A percentile compares a stretch with the other conserved stretches of the same genome.
Conservation (phyloP, 64 coral and sea anemone genomes). For the Montipora capricornis region DNA sequence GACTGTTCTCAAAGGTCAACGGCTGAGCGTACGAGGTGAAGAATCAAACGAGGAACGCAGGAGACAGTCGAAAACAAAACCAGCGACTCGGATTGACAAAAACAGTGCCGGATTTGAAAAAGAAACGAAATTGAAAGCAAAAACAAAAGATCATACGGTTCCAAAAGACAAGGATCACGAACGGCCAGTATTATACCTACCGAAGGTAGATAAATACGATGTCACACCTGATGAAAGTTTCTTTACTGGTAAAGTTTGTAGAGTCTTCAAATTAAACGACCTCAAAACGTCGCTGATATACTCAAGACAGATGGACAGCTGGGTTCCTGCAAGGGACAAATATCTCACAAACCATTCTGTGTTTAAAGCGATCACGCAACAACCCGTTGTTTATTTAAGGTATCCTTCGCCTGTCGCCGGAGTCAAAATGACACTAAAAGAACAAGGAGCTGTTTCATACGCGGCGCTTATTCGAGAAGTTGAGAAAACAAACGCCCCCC, state of each 20-base stretch:
- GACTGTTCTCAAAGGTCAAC: background rate
- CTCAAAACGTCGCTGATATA: background rate
- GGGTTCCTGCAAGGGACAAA: background rate
- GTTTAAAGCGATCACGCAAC: conserved; percentile 2
- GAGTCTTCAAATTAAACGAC: background rate
- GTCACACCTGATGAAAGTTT: background rate
- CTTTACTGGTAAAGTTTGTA: background rate
- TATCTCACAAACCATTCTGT: conserved; percentile 5
- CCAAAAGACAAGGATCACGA: background rate
- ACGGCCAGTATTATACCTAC: conserved; percentile 12
- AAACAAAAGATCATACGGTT: background rate
- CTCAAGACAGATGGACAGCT: background rate
- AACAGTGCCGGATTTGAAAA: background rate
- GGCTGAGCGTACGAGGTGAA: background rate
- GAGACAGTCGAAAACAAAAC: background rate
- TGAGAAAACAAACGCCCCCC: background rate
- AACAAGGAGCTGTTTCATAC: background rate
- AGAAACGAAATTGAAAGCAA: background rate
- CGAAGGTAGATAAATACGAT: conserved; percentile 30
- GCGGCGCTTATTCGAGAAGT: conserved; percentile 12
- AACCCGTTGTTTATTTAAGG: conserved; percentile 8
- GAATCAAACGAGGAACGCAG: background rate
- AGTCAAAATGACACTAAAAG: conserved; percentile 17
- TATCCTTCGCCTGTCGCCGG: conserved; percentile 25
- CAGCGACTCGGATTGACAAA: background rate